Conservation (phyloP, 1,140 invertebrate species). For the Leptoteleia sp. region DNA sequence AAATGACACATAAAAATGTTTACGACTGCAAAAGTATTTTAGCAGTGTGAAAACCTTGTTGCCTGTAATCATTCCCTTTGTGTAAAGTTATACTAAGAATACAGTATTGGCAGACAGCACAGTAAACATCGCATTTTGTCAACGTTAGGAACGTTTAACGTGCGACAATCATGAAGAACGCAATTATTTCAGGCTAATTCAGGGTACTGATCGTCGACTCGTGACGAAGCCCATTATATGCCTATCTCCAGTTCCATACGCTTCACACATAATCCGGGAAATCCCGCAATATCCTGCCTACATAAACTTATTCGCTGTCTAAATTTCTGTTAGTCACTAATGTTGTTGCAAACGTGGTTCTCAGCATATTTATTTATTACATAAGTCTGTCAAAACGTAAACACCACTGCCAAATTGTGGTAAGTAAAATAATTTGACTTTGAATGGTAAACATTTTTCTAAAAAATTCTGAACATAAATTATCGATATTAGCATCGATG, state of each 20-base stretch:
- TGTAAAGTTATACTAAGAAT: background rate
- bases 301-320: slow-evolving; percentile 54
- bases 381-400: background rate
- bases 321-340: slow-evolving; percentile 48
- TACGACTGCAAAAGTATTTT: too few species aligned
- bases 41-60: too few species aligned
- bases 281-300: slow-evolving; percentile 63
- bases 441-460: too few species aligned
- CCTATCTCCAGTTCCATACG: slow-evolving; percentile 58
- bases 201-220: slow-evolving; percentile 56
- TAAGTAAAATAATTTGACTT: too few species aligned
- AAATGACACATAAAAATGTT: too few species aligned
- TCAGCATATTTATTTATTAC: background rate
- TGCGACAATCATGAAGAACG: slow-evolving; percentile 29
- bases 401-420: slow-evolving; percentile 9
- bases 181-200: slow-evolving; percentile 65
- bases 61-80: too few species aligned
- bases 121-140: slow-evolving; percentile 48
- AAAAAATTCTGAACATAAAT: too few species aligned
- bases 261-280: slow-evolving; percentile 65
- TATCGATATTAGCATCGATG: too few species aligned
- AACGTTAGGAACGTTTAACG: slow-evolving; percentile 61
- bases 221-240: slow-evolving; percentile 60
- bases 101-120: slow-evolving; percentile 4
- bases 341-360: slow-evolving; percentile 19